phyloP scores from a whole-genome alignment of 2,888 invertebrate genomes.

The Monopis laevigella region DNA sequence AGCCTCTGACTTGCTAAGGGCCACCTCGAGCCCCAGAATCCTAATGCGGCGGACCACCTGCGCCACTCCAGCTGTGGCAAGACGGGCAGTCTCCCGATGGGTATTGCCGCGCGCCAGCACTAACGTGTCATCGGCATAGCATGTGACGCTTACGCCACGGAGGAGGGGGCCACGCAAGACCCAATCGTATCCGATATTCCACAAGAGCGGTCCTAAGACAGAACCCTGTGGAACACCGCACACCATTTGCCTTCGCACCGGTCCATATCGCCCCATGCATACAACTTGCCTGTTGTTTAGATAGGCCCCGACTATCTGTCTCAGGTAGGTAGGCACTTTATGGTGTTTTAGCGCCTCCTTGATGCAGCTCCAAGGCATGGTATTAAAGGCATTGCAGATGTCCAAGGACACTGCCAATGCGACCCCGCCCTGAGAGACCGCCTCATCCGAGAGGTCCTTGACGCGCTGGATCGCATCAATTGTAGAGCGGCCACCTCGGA shows the following conservation, averaged over 20 bases:
- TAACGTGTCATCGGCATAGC: slow-evolving; percentile 19
- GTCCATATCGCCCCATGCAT: not conserved
- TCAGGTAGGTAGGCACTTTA: slow-evolving; percentile 18
- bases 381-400: slow-evolving; percentile 23
- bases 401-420: slow-evolving; percentile 20
- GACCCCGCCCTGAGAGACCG: slow-evolving; percentile 15
- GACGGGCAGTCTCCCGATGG: not conserved
- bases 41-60: not conserved
- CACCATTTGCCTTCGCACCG: not conserved
- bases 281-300: slow-evolving; percentile 3
- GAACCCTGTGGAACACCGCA: slow-evolving; percentile 19
- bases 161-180: slow-evolving; percentile 13
- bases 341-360: slow-evolving; percentile 20
- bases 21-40: not conserved
- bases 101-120: slow-evolving; percentile 9
- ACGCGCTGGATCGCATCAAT: slow-evolving; percentile 5
- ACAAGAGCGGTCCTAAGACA: slow-evolving; percentile 18
- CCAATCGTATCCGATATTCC: slow-evolving; percentile 9
- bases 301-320: slow-evolving; percentile 14
- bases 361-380: slow-evolving; percentile 21
- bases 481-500: slow-evolving; percentile 4
- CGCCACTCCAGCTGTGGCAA: not conserved
- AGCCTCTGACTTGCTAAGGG: not conserved
- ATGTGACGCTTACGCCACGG: not conserved
- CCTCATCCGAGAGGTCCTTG: not conserved